A percentile compares a stretch with the other conserved stretches of the same genome.
These are phyloP conservation scores for Halictus quadricinctus DNA, from an alignment of 2,888 invertebrate genomes.

Conservation along the genomic window DNA sequence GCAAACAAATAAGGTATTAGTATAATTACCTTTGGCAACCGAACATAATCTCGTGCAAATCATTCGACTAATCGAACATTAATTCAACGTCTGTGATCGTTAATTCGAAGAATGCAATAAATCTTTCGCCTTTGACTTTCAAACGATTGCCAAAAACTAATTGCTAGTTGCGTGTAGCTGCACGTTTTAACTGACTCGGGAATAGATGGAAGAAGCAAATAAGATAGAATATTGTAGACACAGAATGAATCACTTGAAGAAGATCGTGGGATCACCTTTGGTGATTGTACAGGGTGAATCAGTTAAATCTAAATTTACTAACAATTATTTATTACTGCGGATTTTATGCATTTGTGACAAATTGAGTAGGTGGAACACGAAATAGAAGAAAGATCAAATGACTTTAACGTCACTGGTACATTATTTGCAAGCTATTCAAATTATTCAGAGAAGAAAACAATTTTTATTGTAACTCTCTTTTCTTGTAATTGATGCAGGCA, in stretches of 20 bases:
- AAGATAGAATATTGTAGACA: background rate
- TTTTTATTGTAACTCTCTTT: too few relatives aligned
- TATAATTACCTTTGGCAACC: conserved; percentile 53
- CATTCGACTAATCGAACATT: conserved; percentile 52
- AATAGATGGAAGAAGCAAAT: conserved; percentile 14
- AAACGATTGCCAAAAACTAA: conserved; percentile 40
- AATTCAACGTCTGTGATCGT: conserved; percentile 32
- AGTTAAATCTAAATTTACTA: too few relatives aligned
- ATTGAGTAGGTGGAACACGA: too few relatives aligned
- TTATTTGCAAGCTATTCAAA: too few relatives aligned
- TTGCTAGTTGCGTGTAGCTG: conserved; percentile 26
- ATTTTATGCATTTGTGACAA: too few relatives aligned
- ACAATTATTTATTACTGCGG: too few relatives aligned
- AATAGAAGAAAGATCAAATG: too few relatives aligned
- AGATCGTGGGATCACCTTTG: background rate
- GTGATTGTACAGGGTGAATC: background rate
- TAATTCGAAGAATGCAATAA: conserved; percentile 26
- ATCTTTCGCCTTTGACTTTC: conserved; percentile 22
- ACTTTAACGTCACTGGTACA: too few relatives aligned
- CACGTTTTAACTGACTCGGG: conserved; percentile 19
- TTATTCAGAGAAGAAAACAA: too few relatives aligned
- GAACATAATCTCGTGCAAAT: conserved; percentile 23
- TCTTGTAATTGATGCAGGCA: too few relatives aligned
- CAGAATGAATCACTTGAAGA: background rate
- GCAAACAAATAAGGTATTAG: conserved; percentile 34